Base-by-base conservation (phyloP, 2,888 invertebrate species). In the Caenorhabditis panamensis region DNA sequence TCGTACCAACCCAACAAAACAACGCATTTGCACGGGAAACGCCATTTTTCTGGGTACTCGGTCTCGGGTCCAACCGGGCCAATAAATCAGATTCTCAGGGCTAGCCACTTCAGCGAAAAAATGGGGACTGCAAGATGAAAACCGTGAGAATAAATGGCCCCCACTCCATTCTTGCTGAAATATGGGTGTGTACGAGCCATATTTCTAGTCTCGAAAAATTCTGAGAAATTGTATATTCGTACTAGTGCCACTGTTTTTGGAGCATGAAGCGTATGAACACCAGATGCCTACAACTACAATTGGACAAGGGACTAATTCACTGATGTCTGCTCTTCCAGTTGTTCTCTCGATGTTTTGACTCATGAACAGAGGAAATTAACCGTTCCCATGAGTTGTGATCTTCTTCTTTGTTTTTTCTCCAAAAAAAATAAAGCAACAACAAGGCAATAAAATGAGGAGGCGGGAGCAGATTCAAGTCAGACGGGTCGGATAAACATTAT, bases 141-240 rank as follows among this genome's bases (percentile, higher is more conserved):
- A 63, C 56, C 37, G 63, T 56, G 72, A 72, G 62, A 62, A 63
- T 47, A 56, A 56, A 63, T 72, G 72, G 41, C 5, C n/a, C 11
- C n/a, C 4, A 47, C 47, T 18, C 4, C 47, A 47, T 47, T 47
- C 20, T 4, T 18, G 18, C 47, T 6, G n/a, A 13, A 9, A 41
- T 41, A 9, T 41, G 16, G 2, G 41, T 41, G 41, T 13, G 16
- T n/a, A n/a, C 41, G 41, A 11, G 41, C 41, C 9, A 9, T 3
- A 13, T 41, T 41, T 16, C 16, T 31, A 31, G 31, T 31, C 9
- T 20, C 18, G n/a, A n/a, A 18, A 9, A 47, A 47, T 11, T 41
- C 47, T 47, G n/a, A n/a, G 9, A 47, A 47, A 18, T 47, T 20
- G 18, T 47, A 47, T 47, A 47, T 47, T 47, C 47, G 47, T 20